Percentiles rank a stretch among this genome's conserved stretches.
These are phyloP conservation scores for Aspidapion aeneum DNA, from an alignment of 2,888 invertebrate species.

Conservation along the genomic window DNA sequence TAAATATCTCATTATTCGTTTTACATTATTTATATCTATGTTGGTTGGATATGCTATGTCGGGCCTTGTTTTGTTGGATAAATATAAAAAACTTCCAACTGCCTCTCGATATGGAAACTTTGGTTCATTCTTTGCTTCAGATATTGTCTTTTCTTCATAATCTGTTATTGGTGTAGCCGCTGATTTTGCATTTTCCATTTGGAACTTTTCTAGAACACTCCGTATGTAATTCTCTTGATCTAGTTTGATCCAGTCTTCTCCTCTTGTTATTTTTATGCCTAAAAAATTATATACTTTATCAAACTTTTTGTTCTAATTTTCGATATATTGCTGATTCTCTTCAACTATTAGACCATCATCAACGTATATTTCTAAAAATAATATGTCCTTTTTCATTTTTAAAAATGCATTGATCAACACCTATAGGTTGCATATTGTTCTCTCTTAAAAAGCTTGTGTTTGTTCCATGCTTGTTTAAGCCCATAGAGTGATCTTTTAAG, in stretches of 20 bases:
- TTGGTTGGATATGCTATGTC: neutral
- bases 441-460: slow-evolving; percentile 11
- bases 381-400: too few relatives aligned
- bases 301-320: slow-evolving; percentile 4
- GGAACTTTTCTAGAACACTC: slow-evolving; percentile 19
- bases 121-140: neutral
- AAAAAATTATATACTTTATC: neutral
- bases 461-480: slow-evolving; percentile 21
- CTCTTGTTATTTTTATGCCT: neutral
- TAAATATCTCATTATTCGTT: neutral
- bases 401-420: slow-evolving; percentile 19
- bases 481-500: slow-evolving; percentile 19
- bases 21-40: neutral
- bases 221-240: slow-evolving; percentile 19
- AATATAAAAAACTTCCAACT: neutral
- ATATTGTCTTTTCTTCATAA: neutral
- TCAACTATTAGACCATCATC: slow-evolving; percentile 19
- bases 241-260: neutral
- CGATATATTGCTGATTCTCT: slow-evolving; percentile 2
- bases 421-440: slow-evolving; percentile 7
- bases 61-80: neutral
- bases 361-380: slow-evolving; percentile 19
- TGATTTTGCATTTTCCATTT: slow-evolving; percentile 25
- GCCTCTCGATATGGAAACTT: neutral
- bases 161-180: slow-evolving; percentile 21